Conservation (phyloP, 2,113 vertebrate genomes). For the Barnardius zonarius region DNA sequence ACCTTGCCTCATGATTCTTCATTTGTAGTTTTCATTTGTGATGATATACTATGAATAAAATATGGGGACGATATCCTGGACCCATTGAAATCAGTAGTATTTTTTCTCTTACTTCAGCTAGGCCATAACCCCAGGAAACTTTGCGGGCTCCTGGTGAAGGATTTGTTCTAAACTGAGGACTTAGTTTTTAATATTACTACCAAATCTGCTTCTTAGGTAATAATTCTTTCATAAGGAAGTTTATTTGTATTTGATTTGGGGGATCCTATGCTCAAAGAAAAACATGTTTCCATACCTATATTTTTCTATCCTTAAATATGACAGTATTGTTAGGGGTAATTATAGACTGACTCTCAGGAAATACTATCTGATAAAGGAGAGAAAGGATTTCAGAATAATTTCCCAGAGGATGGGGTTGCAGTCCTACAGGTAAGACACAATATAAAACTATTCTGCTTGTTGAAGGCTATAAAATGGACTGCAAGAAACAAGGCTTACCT, state of each 20-base stretch:
- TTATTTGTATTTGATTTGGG: slow-evolving; percentile 17
- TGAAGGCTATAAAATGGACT: neutral
- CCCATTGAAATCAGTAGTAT: neutral
- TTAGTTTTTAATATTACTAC: slow-evolving; percentile 43
- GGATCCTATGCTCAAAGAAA: neutral
- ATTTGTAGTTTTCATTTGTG: slow-evolving; percentile 9
- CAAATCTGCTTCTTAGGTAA: slow-evolving; percentile 30
- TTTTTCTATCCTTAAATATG: neutral
- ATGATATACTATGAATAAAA: slow-evolving; percentile 8
- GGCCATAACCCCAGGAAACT: neutral
- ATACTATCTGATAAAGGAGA: neutral
- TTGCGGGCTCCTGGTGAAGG: neutral
- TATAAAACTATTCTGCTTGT: neutral
- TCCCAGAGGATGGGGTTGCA: neutral
- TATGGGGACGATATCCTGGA: neutral
- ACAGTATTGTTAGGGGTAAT: neutral
- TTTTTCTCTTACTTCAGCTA: neutral
- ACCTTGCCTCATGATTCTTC: neutral
- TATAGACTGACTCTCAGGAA: neutral
- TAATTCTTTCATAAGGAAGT: neutral
- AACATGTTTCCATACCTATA: neutral
- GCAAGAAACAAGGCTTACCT: neutral
- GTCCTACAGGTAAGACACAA: neutral
- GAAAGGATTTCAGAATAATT: neutral
- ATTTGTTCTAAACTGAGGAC: slow-evolving; percentile 5